Evolutionary conservation across 37 sponge, comb jelly and placozoan species (phyloP).

Genomic region (Halisarca cf. caerulea): DNA sequence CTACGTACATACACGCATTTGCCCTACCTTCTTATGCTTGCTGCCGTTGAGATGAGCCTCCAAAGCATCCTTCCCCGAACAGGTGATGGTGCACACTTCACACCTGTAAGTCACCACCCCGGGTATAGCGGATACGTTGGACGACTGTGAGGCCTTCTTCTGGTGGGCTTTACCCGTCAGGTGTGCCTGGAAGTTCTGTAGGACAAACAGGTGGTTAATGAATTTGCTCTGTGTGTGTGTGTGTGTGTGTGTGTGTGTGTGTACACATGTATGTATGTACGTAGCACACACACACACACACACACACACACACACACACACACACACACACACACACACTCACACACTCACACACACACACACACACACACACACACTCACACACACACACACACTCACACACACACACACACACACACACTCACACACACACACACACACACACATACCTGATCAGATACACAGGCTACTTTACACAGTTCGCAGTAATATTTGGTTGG

Average conservation of each 20-base stretch:
- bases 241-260: slow-evolving; percentile 13
- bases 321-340: slow-evolving; percentile 17
- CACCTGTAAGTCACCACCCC: slow-evolving; percentile 55
- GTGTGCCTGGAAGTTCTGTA: slow-evolving; percentile 86
- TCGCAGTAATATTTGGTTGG: slow-evolving; percentile 74
- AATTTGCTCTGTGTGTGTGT: background rate
- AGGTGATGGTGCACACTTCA: slow-evolving; percentile 85
- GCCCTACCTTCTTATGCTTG: slow-evolving; percentile 77
- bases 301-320: slow-evolving; percentile 20
- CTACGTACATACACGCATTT: background rate
- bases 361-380: background rate
- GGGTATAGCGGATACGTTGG: background rate
- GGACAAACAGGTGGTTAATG: background rate
- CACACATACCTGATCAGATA: slow-evolving; percentile 65
- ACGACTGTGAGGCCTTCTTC: slow-evolving; percentile 61
- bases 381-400: slow-evolving; percentile 49
- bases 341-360: slow-evolving; percentile 19
- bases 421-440: slow-evolving; percentile 14
- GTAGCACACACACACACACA: slow-evolving; percentile 31
- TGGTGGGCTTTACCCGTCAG: slow-evolving; percentile 87
- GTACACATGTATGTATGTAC: slow-evolving; percentile 2
- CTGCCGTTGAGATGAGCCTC: slow-evolving; percentile 86
- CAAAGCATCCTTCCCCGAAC: slow-evolving; percentile 78
- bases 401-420: slow-evolving; percentile 20
- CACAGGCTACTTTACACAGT: slow-evolving; percentile 83